Percentiles rank a stretch among this genome's conserved stretches.
These are phyloP conservation scores for Halcyon malimbica DNA, from an alignment of 2,113 vertebrate species.

Conservation along the genomic window DNA sequence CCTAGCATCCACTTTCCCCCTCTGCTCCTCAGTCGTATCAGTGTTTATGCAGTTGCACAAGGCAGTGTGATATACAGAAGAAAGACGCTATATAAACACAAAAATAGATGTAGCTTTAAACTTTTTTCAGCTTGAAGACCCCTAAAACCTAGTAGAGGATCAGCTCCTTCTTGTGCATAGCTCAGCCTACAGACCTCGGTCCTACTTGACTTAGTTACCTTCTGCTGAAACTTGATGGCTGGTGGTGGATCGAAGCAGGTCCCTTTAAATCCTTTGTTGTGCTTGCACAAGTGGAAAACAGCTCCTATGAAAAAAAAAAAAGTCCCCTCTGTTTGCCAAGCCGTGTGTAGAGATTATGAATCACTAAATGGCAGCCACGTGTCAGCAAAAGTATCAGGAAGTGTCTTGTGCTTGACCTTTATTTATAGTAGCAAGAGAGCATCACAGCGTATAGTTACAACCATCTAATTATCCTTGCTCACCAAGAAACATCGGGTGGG, in stretches of 20 bases:
- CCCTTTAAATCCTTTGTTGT: slow-evolving; percentile 58
- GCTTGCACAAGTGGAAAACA: slow-evolving; percentile 53
- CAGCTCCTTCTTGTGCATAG: not conserved
- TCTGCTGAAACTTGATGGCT: not conserved
- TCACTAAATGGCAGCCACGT: slow-evolving; percentile 64
- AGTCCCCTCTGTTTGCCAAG: slow-evolving; percentile 41
- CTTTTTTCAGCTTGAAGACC: not conserved
- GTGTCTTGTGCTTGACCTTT: slow-evolving; percentile 59
- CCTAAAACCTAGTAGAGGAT: not conserved
- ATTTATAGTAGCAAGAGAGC: slow-evolving; percentile 24
- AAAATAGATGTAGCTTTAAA: not conserved
- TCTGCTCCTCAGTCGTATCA: not conserved
- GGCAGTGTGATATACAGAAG: not conserved
- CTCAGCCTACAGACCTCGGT: not conserved
- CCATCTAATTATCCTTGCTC: not conserved
- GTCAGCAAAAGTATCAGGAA: slow-evolving; percentile 68
- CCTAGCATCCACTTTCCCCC: not conserved
- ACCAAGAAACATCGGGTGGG: not conserved
- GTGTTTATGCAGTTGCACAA: not conserved
- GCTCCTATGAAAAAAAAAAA: not conserved
- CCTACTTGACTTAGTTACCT: not conserved
- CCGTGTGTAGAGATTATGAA: slow-evolving; percentile 54
- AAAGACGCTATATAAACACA: not conserved
- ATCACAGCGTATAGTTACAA: not conserved
- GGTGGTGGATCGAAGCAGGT: not conserved